phyloP scores from a whole-genome alignment of 2,797 vertebrate genomes.

The Malacoraja senta region DNA sequence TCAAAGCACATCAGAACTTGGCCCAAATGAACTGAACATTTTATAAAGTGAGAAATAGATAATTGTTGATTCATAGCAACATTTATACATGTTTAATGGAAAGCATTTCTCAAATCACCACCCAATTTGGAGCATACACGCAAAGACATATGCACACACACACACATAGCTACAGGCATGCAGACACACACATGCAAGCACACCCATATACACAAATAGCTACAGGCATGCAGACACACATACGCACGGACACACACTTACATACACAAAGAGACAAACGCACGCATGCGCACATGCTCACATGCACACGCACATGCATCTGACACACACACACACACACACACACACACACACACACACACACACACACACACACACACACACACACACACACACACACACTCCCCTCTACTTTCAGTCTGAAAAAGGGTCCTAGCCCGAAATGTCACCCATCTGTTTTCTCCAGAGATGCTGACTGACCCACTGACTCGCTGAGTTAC shows the following conservation, averaged over 20 bases:
- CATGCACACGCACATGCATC: no score
- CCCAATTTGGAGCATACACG: not conserved
- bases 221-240: not conserved
- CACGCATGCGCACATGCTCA: not conserved
- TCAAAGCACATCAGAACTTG: slow-evolving; percentile 21
- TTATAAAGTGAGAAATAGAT: slow-evolving; percentile 9
- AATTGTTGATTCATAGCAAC: slow-evolving; percentile 34
- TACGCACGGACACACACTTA: not conserved
- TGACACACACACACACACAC: not conserved
- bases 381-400: not conserved
- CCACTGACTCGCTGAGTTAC: no score
- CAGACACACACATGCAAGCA: not conserved
- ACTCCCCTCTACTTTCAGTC: no score
- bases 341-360: not conserved
- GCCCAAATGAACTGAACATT: slow-evolving; percentile 18
- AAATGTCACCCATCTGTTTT: no score
- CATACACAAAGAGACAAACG: not conserved
- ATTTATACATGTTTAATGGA: slow-evolving; percentile 30
- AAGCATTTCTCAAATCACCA: slow-evolving; percentile 24
- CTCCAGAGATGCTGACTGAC: no score
- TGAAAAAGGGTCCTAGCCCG: no score
- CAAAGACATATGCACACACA: not conserved
- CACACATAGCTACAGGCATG: not conserved
- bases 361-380: not conserved
- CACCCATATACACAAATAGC: not conserved